These are phyloP conservation scores for Sarotherodon lohbergeri DNA, from an alignment of 2,113 vertebrate genomes.

Conservation along the genomic window DNA sequence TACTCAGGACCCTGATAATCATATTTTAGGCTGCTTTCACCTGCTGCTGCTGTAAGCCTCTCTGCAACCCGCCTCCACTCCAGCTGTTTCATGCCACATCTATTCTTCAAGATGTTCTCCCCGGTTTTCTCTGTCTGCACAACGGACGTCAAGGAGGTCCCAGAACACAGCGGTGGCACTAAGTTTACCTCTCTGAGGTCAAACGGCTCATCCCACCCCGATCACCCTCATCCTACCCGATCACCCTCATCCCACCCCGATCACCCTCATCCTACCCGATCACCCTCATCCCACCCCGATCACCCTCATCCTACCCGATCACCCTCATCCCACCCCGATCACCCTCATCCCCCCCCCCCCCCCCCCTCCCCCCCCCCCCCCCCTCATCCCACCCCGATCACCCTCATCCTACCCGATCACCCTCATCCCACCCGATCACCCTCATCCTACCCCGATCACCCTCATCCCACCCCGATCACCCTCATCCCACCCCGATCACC, in stretches of 20 bases:
- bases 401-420: too few relatives aligned
- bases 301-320: fast-evolving
- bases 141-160: fast-evolving
- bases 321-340: too few relatives aligned
- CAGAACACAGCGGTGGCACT: not conserved
- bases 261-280: fast-evolving
- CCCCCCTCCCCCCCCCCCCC: too few relatives aligned
- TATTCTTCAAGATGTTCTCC: not conserved
- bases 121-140: not conserved
- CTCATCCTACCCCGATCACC: too few relatives aligned
- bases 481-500: too few relatives aligned
- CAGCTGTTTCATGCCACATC: not conserved
- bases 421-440: too few relatives aligned
- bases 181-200: not conserved
- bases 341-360: too few relatives aligned
- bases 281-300: fast-evolving
- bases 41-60: not conserved
- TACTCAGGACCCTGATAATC: not conserved
- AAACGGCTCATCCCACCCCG: not conserved
- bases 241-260: fast-evolving
- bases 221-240: not conserved
- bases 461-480: too few relatives aligned
- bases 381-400: too few relatives aligned
- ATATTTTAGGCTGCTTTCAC: not conserved
- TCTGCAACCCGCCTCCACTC: not conserved